These are phyloP conservation scores for Terebella lapidaria DNA, from an alignment of 2,888 invertebrate species.

Conservation along the genomic window DNA sequence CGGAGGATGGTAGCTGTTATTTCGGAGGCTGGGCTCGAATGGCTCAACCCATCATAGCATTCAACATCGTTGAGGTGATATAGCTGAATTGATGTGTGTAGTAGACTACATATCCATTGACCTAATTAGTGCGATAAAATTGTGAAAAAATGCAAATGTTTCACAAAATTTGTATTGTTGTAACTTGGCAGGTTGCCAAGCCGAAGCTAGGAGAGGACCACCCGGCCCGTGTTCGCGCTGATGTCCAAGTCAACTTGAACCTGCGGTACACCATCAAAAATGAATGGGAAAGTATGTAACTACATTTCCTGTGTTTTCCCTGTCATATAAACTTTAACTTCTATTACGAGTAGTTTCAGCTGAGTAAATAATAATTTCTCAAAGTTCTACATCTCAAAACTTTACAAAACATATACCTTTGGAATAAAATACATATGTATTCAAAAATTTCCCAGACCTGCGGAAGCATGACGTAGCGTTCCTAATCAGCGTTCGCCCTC, in stretches of 20 bases:
- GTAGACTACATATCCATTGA: neutral
- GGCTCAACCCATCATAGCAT: constrained; percentile 89
- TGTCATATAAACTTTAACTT: too few species aligned
- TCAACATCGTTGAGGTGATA: constrained; percentile 92
- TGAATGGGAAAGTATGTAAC: constrained; percentile 79
- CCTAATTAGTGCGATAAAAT: neutral
- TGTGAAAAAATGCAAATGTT: neutral
- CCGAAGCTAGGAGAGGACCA: constrained; percentile 75
- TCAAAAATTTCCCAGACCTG: too few species aligned
- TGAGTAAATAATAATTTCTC: too few species aligned
- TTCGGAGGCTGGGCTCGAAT: constrained; percentile 99
- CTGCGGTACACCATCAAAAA: constrained; percentile 84
- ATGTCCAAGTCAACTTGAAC: constrained; percentile 86
- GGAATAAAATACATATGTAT: too few species aligned
- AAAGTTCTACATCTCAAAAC: too few species aligned
- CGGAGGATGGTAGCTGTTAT: constrained; percentile 68
- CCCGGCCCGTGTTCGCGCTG: constrained; percentile 91
- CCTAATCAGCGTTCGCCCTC: constrained; percentile 83
- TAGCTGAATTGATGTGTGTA: neutral
- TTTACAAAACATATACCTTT: too few species aligned
- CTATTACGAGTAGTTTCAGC: too few species aligned
- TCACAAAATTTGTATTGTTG: too few species aligned
- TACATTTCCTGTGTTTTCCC: too few species aligned
- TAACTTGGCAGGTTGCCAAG: constrained; percentile 59
- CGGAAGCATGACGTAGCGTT: constrained; percentile 95